Conservation (phyloP, 2,797 vertebrate species). For the Heterohyrax brucei region DNA sequence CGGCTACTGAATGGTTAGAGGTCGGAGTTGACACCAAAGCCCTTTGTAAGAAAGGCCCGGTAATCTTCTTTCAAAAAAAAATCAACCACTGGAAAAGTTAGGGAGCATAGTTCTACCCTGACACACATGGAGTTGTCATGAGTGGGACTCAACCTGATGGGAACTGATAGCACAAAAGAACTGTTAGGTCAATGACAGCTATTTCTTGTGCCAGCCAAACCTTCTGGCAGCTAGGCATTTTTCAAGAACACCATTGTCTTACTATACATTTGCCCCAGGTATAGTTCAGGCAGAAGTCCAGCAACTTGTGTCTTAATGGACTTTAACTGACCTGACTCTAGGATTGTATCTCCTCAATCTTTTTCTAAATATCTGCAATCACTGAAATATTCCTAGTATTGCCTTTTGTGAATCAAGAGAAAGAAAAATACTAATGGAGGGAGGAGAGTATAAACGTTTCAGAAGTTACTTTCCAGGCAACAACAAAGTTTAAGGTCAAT, state of each 20-base stretch:
- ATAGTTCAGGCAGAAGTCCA: not conserved
- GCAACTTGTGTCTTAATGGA: not conserved
- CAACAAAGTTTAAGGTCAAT: not conserved
- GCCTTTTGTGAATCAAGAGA: not conserved
- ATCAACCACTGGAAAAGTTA: not conserved
- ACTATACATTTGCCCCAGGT: not conserved
- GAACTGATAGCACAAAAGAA: not conserved
- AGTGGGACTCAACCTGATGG: not conserved
- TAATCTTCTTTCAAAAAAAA: not conserved
- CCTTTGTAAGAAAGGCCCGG: not conserved
- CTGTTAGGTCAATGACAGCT: not conserved
- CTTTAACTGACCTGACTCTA: not conserved
- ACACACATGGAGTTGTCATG: not conserved
- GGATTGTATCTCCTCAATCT: not conserved
- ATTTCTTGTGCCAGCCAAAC: slow-evolving; percentile 29
- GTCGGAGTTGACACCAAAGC: not conserved
- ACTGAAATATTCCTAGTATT: not conserved
- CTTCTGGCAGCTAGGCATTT: slow-evolving; percentile 7
- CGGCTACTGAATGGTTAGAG: not conserved
- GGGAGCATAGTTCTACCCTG: not conserved
- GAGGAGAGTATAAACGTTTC: not conserved
- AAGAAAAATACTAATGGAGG: not conserved
- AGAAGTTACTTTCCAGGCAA: slow-evolving; percentile 39
- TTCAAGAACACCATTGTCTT: not conserved
- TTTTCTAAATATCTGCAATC: slow-evolving; percentile 39